Conservation (phyloP, 1,140 invertebrate genomes). For the Grapholita molesta region DNA sequence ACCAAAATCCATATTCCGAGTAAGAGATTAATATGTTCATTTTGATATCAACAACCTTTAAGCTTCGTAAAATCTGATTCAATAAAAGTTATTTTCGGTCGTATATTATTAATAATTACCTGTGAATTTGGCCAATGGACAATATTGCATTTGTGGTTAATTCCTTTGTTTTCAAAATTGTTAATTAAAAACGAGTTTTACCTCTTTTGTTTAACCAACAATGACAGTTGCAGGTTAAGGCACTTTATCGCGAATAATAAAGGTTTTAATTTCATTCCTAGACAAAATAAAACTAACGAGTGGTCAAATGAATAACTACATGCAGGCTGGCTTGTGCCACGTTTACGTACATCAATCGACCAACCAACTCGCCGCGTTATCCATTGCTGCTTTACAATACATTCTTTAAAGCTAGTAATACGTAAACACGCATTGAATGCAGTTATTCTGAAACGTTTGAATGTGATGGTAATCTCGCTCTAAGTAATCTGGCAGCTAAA, state of each 20-base stretch:
- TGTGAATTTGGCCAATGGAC: background rate
- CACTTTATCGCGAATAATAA: constrained; percentile 4
- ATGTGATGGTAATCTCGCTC: background rate
- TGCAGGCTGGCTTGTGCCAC: background rate
- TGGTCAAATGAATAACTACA: constrained; percentile 11
- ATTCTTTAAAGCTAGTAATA: background rate
- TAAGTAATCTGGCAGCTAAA: constrained; percentile 1
- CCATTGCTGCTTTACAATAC: background rate
- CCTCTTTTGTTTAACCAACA: constrained; percentile 1
- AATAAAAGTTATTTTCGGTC: no score
- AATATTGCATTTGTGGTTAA: background rate
- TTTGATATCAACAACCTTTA: no score
- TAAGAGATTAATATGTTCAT: no score
- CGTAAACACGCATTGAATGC: background rate
- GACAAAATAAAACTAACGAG: constrained; percentile 11
- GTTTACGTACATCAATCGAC: no score
- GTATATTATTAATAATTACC: background rate
- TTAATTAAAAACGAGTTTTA: background rate
- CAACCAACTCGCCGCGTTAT: background rate
- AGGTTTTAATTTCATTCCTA: constrained; percentile 10
- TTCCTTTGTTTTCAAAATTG: background rate
- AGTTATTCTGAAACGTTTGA: background rate
- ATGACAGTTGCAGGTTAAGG: background rate
- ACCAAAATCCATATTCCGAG: no score
- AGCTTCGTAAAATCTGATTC: no score